Conservation (phyloP, 2,113 vertebrate genomes). For the Pachypanchax playfairii region DNA sequence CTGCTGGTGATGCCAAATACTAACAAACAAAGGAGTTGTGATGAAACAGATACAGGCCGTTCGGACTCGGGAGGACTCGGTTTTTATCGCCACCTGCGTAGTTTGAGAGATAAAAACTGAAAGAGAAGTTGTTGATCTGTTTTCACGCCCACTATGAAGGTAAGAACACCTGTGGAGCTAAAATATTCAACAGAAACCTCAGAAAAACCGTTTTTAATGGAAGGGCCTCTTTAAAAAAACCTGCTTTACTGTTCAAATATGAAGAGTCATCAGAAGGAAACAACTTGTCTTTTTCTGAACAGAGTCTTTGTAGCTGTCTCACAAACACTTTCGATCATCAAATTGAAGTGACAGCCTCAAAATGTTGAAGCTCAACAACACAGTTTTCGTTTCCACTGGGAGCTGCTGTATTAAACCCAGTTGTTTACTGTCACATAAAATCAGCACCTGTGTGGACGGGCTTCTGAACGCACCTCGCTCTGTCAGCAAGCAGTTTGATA, state of each 20-base stretch:
- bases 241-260: background rate
- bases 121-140: no score
- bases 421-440: slow-evolving; percentile 36
- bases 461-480: slow-evolving; percentile 20
- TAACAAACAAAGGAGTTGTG: no score
- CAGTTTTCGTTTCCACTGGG: slow-evolving; percentile 15
- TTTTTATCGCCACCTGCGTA: no score
- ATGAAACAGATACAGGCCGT: no score
- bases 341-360: background rate
- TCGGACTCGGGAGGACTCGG: no score
- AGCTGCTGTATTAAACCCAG: slow-evolving; percentile 22
- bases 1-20: no score
- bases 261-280: slow-evolving; percentile 1
- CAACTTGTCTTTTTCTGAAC: background rate
- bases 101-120: no score
- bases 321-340: slow-evolving; percentile 7
- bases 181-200: no score
- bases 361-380: slow-evolving; percentile 23
- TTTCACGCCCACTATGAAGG: no score
- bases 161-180: no score
- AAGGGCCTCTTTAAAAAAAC: no score
- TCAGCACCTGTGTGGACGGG: slow-evolving; percentile 22
- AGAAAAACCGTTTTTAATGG: no score
- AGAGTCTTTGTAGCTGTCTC: slow-evolving; percentile 6
- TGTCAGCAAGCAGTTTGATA: slow-evolving; percentile 35